Evolutionary conservation across 2,797 vertebrate species (phyloP).

Genomic region (Remorina albescens): DNA sequence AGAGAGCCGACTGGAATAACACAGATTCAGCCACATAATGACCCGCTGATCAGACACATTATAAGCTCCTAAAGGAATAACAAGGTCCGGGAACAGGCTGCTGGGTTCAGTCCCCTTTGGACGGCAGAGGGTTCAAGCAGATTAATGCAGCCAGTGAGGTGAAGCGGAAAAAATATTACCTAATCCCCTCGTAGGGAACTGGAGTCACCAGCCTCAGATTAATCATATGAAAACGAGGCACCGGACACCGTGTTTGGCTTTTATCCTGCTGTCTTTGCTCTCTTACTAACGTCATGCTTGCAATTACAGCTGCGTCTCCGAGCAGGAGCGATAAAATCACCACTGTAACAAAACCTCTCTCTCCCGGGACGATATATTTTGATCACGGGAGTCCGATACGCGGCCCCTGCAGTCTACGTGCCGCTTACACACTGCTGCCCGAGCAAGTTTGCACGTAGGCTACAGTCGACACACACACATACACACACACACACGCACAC

Average conservation of each 20-base stretch:
- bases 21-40: slow-evolving; percentile 1
- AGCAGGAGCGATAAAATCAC: slow-evolving; percentile 75
- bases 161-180: slow-evolving; percentile 54
- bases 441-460: slow-evolving; percentile 85
- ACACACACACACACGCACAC: slow-evolving; percentile 32
- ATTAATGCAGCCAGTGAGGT: slow-evolving; percentile 8
- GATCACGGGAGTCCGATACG: slow-evolving; percentile 83
- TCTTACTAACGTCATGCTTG: slow-evolving; percentile 65
- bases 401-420: slow-evolving; percentile 80
- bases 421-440: slow-evolving; percentile 76
- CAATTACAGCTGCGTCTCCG: slow-evolving; percentile 73
- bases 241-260: background rate
- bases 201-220: slow-evolving; percentile 52
- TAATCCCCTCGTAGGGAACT: slow-evolving; percentile 52
- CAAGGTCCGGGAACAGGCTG: slow-evolving; percentile 33
- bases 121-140: slow-evolving; percentile 3
- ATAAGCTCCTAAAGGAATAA: background rate
- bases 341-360: slow-evolving; percentile 70
- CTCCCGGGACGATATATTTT: slow-evolving; percentile 78
- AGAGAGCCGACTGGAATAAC: slow-evolving; percentile 26
- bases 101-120: slow-evolving; percentile 12
- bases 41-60: slow-evolving; percentile 17
- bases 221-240: slow-evolving; percentile 24
- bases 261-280: slow-evolving; percentile 22
- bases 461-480: slow-evolving; percentile 63